A percentile compares a stretch with the other conserved stretches of the same genome.
phyloP scores from a whole-genome alignment of 1,140 invertebrate genomes.

The Drosophila sproati region DNA sequence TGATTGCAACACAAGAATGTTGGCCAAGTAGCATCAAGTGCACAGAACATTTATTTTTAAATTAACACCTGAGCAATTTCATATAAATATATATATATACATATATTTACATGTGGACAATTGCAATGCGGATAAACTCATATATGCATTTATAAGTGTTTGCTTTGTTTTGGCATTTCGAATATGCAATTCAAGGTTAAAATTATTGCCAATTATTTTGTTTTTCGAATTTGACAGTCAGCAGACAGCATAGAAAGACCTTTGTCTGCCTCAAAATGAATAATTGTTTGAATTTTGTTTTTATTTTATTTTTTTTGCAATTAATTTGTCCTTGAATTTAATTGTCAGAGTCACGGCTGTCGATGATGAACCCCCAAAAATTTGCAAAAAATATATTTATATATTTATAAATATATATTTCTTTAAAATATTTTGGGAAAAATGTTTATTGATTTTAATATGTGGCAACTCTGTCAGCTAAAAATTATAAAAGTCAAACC shows the following conservation, averaged over 20 bases:
- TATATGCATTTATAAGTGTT: not conserved
- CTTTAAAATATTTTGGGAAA: not conserved
- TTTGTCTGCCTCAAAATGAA: conserved; percentile 56
- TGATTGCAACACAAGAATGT: conserved; percentile 4
- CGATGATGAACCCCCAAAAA: conserved; percentile 55
- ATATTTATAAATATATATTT: conserved; percentile 2
- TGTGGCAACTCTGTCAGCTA: not conserved
- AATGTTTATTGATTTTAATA: not conserved
- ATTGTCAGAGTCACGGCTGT: conserved; percentile 73
- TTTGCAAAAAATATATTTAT: conserved; percentile 19
- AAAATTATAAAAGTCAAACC: not conserved
- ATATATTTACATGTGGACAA: not conserved
- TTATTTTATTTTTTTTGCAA: conserved; percentile 60
- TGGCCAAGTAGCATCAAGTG: conserved; percentile 7
- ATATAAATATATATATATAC: not conserved
- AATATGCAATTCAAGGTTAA: conserved; percentile 46
- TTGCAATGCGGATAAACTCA: conserved; percentile 25
- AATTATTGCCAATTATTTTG: conserved; percentile 35
- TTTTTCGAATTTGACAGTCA: conserved; percentile 30
- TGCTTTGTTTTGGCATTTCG: conserved; percentile 15
- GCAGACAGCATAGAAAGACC: conserved; percentile 26
- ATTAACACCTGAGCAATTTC: conserved; percentile 6
- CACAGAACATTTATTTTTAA: not conserved
- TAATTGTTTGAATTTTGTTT: conserved; percentile 44
- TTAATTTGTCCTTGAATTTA: conserved; percentile 73